Base-by-base conservation (phyloP, 2,888 invertebrate species). In the Athalia cordata region DNA sequence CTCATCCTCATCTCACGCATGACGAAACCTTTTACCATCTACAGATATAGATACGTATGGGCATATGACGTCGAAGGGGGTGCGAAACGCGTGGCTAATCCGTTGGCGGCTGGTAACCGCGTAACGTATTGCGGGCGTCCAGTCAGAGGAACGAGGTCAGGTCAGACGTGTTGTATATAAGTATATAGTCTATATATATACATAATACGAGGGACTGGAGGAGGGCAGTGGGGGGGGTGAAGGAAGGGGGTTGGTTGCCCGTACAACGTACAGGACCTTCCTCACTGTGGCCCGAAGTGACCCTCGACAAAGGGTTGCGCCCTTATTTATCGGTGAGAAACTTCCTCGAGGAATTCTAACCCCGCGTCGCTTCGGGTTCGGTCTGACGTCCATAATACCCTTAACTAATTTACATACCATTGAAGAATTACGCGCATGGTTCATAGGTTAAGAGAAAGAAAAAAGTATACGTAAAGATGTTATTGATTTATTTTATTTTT, bases 211-310 rank as follows among this genome's bases (percentile, higher is more conserved):
- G 5, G 4, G 11, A 65, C 45, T n/a, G 43, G n/a, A n/a, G 65
- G 29, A 11, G 65, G 47, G 43, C 65, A 65, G 65, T 45, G 49
- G 67, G 49, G 43, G 43, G 43, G 49, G 49, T 5, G 5, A 49
- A 67, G 43, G 49, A 15, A 11, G 1, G 50, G 7, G n/a, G 52
- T 55, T 4, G 4, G 9, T 9, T 29, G 29, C 29, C 29, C 29
- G 29, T 29, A 29, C 29, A 29, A 7, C 9, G 64, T 50, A 62
- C 75, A 75, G 62, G 75, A 75, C 75, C 75, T 75, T 75, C 52
- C 75, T 13, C 75, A 75, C 75, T 75, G 75, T 75, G 75, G 52
- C 52, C 64, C 29, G 43, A 47, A 64, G 75, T 75, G 64, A 62
- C 75, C 75, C 72, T 9, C 15, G 8, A 55, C 11, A 43, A 4